Percentiles rank a stretch among this genome's conserved stretches.
Conservation (phyloP, 2,888 invertebrate genomes). For the Morinoia aosen region DNA sequence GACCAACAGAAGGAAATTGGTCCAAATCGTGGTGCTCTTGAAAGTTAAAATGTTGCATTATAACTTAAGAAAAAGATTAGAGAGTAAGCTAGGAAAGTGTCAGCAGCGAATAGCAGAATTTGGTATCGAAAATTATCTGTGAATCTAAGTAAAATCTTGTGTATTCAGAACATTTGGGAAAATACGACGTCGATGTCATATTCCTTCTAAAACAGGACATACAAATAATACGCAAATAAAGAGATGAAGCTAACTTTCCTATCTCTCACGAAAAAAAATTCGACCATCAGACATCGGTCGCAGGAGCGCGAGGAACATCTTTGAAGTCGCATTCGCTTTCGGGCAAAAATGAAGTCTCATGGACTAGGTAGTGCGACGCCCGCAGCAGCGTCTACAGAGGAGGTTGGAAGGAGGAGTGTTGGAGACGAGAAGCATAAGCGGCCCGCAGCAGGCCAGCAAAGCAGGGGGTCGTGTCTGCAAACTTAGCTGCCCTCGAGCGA, state of each 20-base stretch:
- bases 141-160: too few species aligned
- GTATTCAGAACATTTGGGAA: too few species aligned
- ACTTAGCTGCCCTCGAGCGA: conserved; percentile 39
- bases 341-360: not conserved
- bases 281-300: not conserved
- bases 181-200: not conserved
- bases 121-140: too few species aligned
- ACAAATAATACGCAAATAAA: not conserved
- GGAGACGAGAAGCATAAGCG: conserved; percentile 29
- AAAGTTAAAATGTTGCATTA: not conserved
- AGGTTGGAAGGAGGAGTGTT: not conserved
- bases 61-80: not conserved
- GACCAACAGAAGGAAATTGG: not conserved
- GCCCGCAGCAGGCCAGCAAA: conserved; percentile 26
- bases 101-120: not conserved
- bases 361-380: not conserved
- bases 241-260: not conserved
- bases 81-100: not conserved
- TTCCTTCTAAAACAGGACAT: not conserved
- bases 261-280: not conserved
- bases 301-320: not conserved
- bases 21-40: not conserved
- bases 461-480: conserved; percentile 41
- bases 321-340: not conserved
- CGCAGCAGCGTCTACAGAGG: not conserved